Conservation (phyloP, 2,113 vertebrate species). For the Ibidorhyncha struthersii region DNA sequence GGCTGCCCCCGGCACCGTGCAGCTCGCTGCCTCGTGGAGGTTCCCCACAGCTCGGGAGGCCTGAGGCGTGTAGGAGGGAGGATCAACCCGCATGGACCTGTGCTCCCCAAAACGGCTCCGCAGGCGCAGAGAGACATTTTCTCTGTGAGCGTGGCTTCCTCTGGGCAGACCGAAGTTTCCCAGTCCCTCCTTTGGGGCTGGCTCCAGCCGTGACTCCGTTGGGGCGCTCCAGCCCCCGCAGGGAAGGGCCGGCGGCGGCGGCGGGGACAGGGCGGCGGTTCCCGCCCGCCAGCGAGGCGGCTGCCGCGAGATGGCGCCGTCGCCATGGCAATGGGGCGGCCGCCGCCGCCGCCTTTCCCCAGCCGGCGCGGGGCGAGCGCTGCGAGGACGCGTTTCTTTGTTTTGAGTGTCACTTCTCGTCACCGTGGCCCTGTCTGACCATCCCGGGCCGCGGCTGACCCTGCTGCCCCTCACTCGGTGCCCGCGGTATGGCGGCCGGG, state of each 20-base stretch:
- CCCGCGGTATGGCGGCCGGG: too few relatives aligned
- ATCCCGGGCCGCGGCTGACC: fast-evolving
- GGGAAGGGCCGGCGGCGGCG: too few relatives aligned
- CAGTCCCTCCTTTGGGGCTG: fast-evolving
- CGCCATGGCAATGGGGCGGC: background rate
- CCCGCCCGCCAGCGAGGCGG: background rate
- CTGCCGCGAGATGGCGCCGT: background rate
- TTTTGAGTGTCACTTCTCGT: background rate
- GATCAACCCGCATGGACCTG: fast-evolving
- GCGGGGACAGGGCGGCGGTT: background rate
- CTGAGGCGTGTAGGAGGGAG: too few relatives aligned
- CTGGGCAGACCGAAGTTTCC: fast-evolving
- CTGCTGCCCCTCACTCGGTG: background rate
- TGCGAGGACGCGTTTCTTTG: fast-evolving
- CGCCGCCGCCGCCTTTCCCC: background rate
- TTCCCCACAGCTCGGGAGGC: fast-evolving
- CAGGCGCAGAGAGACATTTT: background rate
- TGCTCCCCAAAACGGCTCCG: background rate
- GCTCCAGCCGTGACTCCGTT: background rate
- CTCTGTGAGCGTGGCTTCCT: background rate
- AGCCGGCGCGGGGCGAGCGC: fast-evolving
- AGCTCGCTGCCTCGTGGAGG: background rate
- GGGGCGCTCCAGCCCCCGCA: fast-evolving
- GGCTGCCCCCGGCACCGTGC: fast-evolving
- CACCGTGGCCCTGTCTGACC: background rate